phyloP scores from a whole-genome alignment of 2,888 invertebrate genomes.

The Tiphia femorata region DNA sequence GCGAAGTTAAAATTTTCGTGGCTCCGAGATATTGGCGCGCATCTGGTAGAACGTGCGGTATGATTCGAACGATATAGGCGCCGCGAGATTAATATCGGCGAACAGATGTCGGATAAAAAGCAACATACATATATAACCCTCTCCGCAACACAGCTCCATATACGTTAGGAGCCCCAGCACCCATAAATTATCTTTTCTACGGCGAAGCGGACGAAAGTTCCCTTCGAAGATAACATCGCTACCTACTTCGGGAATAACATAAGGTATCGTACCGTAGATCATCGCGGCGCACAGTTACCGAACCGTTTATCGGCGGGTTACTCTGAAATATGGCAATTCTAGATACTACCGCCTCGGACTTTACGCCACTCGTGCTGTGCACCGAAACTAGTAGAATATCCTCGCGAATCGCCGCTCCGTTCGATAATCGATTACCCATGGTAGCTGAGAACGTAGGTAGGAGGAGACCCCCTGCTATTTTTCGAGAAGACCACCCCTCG shows the following conservation, averaged over 20 bases:
- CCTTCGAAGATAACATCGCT: background rate
- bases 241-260: background rate
- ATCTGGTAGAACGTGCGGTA: no score
- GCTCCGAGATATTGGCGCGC: no score
- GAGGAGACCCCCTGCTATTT: no score
- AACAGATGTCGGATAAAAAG: no score
- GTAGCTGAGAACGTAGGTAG: no score
- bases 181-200: background rate
- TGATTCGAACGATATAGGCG: no score
- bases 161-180: no score
- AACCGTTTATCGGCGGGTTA: background rate
- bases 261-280: conserved; percentile 1
- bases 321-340: background rate
- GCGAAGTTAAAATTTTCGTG: no score
- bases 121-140: background rate
- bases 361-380: background rate
- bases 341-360: background rate
- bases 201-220: background rate
- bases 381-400: background rate
- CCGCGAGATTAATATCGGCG: no score
- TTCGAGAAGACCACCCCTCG: no score
- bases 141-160: no score
- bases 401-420: no score
- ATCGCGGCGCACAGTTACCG: background rate
- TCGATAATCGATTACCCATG: background rate